Percentiles rank a stretch among this genome's conserved stretches.
phyloP scores from a whole-genome alignment of 2,888 invertebrate genomes.

The Ochlodes sylvanus region DNA sequence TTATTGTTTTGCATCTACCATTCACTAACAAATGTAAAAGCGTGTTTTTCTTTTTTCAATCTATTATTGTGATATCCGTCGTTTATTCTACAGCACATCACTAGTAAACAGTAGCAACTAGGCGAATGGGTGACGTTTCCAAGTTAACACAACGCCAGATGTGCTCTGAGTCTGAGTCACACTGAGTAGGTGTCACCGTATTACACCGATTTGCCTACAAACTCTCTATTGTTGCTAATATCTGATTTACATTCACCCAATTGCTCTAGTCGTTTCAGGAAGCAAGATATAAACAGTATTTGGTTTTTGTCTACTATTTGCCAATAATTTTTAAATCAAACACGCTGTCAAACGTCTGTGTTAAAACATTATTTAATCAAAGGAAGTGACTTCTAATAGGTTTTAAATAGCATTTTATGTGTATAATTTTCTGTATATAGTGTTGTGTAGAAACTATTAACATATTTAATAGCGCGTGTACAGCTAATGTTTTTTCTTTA shows the following conservation, averaged over 20 bases:
- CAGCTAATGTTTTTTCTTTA: neutral
- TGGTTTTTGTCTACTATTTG: constrained; percentile 2
- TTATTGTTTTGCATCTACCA: too few species aligned
- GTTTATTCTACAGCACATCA: neutral
- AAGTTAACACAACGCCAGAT: constrained; percentile 62
- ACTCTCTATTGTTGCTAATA: constrained; percentile 47
- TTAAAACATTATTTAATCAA: neutral
- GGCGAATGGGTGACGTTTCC: constrained; percentile 18
- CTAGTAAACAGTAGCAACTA: constrained; percentile 6
- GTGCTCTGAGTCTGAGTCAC: constrained; percentile 75
- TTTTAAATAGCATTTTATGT: constrained; percentile 1
- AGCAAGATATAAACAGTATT: constrained; percentile 1
- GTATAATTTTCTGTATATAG: constrained; percentile 7
- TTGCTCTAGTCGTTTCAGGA: constrained; percentile 24
- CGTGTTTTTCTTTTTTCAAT: too few species aligned
- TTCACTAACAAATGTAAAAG: too few species aligned
- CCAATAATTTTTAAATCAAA: neutral
- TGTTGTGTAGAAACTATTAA: neutral
- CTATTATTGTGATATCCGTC: neutral
- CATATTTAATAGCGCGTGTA: constrained; percentile 26
- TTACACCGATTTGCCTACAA: constrained; percentile 34
- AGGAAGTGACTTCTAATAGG: neutral
- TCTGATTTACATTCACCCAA: constrained; percentile 37
- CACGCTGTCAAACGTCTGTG: neutral
- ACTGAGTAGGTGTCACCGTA: constrained; percentile 58